Base-by-base conservation (phyloP, 2,888 invertebrate species). In the Lepetodrilus schrolli region DNA sequence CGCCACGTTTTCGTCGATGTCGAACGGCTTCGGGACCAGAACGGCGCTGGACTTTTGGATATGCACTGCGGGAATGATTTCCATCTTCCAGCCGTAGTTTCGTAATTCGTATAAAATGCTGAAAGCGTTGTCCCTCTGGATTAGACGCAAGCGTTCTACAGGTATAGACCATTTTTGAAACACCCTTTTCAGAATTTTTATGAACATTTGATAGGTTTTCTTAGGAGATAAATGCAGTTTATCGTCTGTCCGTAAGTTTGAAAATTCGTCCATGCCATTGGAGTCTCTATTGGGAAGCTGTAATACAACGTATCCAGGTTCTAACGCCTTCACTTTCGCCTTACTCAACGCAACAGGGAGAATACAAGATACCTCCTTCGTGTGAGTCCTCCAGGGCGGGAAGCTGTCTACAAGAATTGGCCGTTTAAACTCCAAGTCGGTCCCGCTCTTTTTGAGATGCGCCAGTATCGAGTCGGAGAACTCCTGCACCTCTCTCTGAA, bases 221-320 rank as follows among this genome's bases (percentile, higher is more conserved):
- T 80, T 78, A 0, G 84, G 79, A 3, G 86, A 87, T 43, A 87
- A 76, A 76, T 85, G 82, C 1, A 70, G 21, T 10, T 76, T 78
- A 47, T 85, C 85, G 5, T 85, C 83, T 3, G 85, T 82, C 21
- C 86, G 58, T 0, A 86, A 50, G 26, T 74, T 66, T 1, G 37
- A 7, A 7, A 48, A 47, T 10, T 17, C 34, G 23, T 50, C 23
- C 8, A 36, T 47, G 10, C 17, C n/a, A n/a, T 2, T 13, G 26
- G 50, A 21, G 34, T 17, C 43, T n/a, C n/a, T n/a, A 17, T 49
- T 51, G 7, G 76, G 76, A 1, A 76, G 30, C 23, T 50, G 36
- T 10, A 76, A 36, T 4, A 72, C 38, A n/a, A 66, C 51, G 37
- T 58, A 68, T 3, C 74, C 71, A 1, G 71, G 58, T 0, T 71